These are phyloP conservation scores for Solenodon paradoxus DNA, from an alignment of 2,113 vertebrate genomes.

Conservation along the genomic window DNA sequence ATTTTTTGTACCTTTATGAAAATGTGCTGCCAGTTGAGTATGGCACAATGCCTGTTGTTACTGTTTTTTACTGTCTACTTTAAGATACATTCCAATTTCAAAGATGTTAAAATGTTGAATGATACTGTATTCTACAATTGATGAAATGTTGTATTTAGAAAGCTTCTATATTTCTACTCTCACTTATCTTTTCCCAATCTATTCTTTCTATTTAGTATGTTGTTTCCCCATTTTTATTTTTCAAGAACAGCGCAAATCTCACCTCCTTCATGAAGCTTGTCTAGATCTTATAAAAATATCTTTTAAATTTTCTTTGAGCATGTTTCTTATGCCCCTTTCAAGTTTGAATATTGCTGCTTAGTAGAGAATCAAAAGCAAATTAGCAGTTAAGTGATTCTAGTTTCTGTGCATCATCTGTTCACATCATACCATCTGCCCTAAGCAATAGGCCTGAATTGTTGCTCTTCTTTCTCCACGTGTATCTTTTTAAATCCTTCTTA, in stretches of 20 bases:
- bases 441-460: conserved; percentile 56
- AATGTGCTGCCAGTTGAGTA: not conserved
- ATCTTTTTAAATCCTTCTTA: conserved; percentile 65
- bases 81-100: not conserved
- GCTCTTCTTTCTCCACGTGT: conserved; percentile 44
- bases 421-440: conserved; percentile 68
- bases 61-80: not conserved
- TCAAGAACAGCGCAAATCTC: not conserved
- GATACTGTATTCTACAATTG: not conserved
- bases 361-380: conserved; percentile 48
- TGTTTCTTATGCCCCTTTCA: conserved; percentile 43
- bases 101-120: conserved; percentile 2
- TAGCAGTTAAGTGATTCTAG: conserved; percentile 42
- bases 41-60: not conserved
- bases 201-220: not conserved
- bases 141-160: not conserved
- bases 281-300: not conserved
- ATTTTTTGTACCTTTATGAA: conserved; percentile 13
- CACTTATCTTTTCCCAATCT: not conserved
- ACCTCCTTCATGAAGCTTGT: not conserved
- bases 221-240: not conserved
- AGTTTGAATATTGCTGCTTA: conserved; percentile 54
- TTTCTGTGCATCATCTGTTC: conserved; percentile 64
- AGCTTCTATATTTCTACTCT: not conserved
- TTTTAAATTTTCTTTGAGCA: conserved; percentile 26